Evolutionary conservation across 2,797 vertebrate species (phyloP).

Genomic region (Urocyon cinereoargenteus): DNA sequence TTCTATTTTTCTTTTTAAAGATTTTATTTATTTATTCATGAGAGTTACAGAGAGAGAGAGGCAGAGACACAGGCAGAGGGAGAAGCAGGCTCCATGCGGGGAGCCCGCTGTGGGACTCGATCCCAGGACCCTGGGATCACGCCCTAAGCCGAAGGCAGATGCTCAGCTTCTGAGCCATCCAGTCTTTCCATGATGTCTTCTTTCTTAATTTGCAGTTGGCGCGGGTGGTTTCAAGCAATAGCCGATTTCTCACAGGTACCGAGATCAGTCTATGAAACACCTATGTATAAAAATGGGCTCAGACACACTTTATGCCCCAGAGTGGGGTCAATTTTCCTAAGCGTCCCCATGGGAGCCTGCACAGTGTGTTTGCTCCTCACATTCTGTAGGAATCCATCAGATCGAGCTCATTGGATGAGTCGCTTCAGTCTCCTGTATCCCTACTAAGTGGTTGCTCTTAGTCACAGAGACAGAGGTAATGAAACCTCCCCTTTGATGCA

Average conservation of each 20-base stretch:
- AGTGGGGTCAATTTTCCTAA: rapidly evolving
- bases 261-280: rapidly evolving
- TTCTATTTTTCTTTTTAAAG: no score
- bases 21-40: no score
- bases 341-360: background rate
- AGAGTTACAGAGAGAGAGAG: no score
- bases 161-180: no score
- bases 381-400: rapidly evolving
- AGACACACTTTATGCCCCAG: rapidly evolving
- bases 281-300: rapidly evolving
- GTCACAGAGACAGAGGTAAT: rapidly evolving
- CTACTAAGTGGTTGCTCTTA: rapidly evolving
- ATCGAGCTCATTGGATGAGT: rapidly evolving
- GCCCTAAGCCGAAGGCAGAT: no score
- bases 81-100: no score
- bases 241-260: rapidly evolving
- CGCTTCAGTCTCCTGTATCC: rapidly evolving
- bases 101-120: no score
- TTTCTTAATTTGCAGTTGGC: background rate
- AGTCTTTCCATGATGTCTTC: background rate
- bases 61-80: no score
- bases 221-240: rapidly evolving
- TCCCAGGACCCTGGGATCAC: no score
- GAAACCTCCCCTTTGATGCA: no score
- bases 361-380: rapidly evolving